Conservation (phyloP, 92 coral and sea anemone species). For the Actinostola sp. region DNA sequence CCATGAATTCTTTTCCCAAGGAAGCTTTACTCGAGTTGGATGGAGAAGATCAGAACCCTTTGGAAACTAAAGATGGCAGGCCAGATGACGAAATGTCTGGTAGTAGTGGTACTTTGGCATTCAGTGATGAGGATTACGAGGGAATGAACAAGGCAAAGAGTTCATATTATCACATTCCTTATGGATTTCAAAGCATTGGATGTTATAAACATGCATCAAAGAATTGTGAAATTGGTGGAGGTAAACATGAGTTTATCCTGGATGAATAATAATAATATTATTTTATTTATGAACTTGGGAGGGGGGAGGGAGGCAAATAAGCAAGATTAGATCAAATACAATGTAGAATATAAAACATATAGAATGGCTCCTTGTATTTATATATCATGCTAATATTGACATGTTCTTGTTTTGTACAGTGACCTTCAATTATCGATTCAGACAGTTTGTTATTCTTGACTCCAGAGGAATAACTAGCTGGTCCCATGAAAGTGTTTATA, state of each 20-base stretch:
- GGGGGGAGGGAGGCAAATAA: neutral
- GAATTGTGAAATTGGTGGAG: constrained; percentile 95
- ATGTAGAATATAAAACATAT: neutral
- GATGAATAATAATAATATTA: too few relatives aligned
- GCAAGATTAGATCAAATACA: neutral
- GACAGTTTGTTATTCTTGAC: constrained; percentile 93
- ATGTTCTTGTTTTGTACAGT: constrained; percentile 41
- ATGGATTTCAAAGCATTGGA: constrained; percentile 90
- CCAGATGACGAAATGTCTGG: neutral
- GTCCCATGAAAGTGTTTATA: constrained; percentile 95
- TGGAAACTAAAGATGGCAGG: neutral
- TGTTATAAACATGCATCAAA: constrained; percentile 90
- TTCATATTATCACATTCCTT: constrained; percentile 80
- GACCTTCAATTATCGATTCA: constrained; percentile 86
- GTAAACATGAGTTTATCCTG: too few relatives aligned
- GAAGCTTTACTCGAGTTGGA: too few relatives aligned
- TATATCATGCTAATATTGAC: neutral
- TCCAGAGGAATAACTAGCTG: constrained; percentile 95
- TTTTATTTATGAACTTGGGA: neutral
- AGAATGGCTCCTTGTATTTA: neutral
- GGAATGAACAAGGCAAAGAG: constrained; percentile 16
- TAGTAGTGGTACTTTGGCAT: neutral
- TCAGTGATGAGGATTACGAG: constrained; percentile 37
- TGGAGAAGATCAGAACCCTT: neutral
- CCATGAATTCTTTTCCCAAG: too few relatives aligned